Evolutionary conservation across 1,140 invertebrate species (phyloP).

Genomic region (Cataglyphis hispanica): DNA sequence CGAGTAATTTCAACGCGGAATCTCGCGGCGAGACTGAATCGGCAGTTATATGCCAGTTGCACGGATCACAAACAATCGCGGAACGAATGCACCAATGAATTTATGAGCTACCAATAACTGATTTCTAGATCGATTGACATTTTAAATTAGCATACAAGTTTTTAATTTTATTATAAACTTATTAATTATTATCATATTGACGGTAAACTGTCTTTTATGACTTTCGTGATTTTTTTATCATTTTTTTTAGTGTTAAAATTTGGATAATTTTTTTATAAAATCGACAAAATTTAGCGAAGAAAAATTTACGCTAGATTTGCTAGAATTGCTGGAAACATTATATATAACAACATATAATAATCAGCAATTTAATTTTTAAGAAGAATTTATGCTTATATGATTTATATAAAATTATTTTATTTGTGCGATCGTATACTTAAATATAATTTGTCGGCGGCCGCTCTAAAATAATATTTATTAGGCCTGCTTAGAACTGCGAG

Average conservation of each 20-base stretch:
- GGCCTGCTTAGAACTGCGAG: slow-evolving; percentile 28
- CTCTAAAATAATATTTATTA: slow-evolving; percentile 58
- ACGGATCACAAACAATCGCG: neutral
- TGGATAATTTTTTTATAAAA: neutral
- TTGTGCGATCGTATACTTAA: slow-evolving; percentile 3
- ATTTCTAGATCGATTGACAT: neutral
- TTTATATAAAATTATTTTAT: slow-evolving; percentile 26
- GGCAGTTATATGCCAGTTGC: slow-evolving; percentile 24
- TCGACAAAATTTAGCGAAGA: neutral
- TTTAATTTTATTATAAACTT: neutral
- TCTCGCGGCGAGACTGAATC: slow-evolving; percentile 23
- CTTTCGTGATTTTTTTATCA: too few relatives aligned
- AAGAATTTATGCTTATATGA: neutral
- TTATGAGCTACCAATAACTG: neutral
- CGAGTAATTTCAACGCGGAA: slow-evolving; percentile 48
- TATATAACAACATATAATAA: too few relatives aligned
- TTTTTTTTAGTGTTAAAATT: neutral
- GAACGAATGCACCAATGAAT: neutral
- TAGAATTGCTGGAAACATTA: neutral
- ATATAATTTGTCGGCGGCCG: slow-evolving; percentile 10
- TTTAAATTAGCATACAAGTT: neutral
- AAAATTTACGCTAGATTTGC: neutral
- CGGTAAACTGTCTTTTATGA: neutral
- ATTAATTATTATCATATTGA: neutral
- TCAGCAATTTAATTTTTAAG: neutral